Conservation (phyloP, 2,113 vertebrate species). For the Eclectus roratus region DNA sequence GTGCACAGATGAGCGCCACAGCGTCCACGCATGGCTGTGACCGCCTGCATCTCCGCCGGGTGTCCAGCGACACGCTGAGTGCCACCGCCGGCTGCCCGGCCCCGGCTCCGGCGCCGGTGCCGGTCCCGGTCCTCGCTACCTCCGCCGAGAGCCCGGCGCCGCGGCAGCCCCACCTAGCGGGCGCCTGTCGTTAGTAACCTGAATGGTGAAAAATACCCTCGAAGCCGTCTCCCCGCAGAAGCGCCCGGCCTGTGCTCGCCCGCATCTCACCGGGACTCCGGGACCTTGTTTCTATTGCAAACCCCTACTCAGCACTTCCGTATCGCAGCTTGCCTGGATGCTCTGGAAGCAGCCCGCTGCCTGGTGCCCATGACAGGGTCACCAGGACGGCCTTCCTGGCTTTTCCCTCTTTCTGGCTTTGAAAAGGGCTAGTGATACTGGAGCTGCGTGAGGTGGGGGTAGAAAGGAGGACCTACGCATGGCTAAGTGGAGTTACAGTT, state of each 20-base stretch:
- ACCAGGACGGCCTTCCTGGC: neutral
- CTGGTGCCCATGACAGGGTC: neutral
- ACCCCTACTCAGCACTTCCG: neutral
- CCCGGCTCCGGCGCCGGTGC: neutral
- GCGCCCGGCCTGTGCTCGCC: neutral
- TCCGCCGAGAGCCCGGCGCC: too few species aligned
- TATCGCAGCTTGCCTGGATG: neutral
- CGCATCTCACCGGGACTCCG: neutral
- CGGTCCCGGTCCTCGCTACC: too few species aligned
- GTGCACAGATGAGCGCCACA: neutral
- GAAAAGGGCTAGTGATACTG: neutral
- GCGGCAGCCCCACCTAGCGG: neutral
- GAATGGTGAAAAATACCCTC: neutral
- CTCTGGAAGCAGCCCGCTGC: neutral
- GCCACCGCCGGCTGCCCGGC: too few species aligned
- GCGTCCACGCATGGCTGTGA: accelerated
- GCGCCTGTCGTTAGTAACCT: neutral
- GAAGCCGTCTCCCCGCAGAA: too few species aligned
- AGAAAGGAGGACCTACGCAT: neutral
- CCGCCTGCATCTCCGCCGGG: neutral
- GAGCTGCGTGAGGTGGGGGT: accelerated
- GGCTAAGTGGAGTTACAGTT: neutral
- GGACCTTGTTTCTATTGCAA: neutral
- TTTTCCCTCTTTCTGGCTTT: neutral
- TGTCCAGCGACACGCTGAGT: too few species aligned